Conservation (phyloP, 2,797 vertebrate species). For the Macropus fuliginosus region DNA sequence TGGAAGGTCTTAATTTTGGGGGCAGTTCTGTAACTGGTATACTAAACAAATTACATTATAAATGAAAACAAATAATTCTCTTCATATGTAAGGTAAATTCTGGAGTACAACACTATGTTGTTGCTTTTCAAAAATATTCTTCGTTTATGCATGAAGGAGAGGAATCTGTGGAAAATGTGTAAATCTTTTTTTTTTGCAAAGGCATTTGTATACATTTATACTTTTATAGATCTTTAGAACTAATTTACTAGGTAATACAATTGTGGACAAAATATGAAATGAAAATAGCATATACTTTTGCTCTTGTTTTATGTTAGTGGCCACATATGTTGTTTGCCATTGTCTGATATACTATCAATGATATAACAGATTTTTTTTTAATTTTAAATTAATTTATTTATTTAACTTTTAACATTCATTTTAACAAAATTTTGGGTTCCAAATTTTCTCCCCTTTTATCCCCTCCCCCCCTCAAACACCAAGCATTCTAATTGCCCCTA, state of each 20-base stretch:
- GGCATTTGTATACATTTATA: slow-evolving; percentile 68
- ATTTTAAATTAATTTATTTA: too few relatives aligned
- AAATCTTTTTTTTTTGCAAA: slow-evolving; percentile 49
- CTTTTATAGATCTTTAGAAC: slow-evolving; percentile 62
- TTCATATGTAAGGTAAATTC: slow-evolving; percentile 54
- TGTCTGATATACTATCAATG: slow-evolving; percentile 30
- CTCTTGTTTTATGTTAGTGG: slow-evolving; percentile 47
- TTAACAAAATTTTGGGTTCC: too few relatives aligned
- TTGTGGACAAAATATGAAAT: slow-evolving; percentile 38
- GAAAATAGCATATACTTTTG: slow-evolving; percentile 49
- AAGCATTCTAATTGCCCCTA: too few relatives aligned
- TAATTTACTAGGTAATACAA: slow-evolving; percentile 58
- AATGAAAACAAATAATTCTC: slow-evolving; percentile 51
- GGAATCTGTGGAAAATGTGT: slow-evolving; percentile 46
- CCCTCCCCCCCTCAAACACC: too few relatives aligned
- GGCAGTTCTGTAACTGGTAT: slow-evolving; percentile 54
- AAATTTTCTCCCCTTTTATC: too few relatives aligned
- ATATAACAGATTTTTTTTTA: too few relatives aligned
- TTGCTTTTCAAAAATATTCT: slow-evolving; percentile 39
- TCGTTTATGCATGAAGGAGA: slow-evolving; percentile 28
- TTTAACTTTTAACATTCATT: too few relatives aligned
- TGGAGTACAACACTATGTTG: slow-evolving; percentile 8
- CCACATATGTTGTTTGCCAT: slow-evolving; percentile 32
- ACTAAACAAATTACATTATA: slow-evolving; percentile 58
- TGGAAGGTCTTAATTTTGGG: slow-evolving; percentile 13